These are phyloP conservation scores for Hoplostethus mediterraneus DNA, from an alignment of 2,797 vertebrate species.

Conservation along the genomic window DNA sequence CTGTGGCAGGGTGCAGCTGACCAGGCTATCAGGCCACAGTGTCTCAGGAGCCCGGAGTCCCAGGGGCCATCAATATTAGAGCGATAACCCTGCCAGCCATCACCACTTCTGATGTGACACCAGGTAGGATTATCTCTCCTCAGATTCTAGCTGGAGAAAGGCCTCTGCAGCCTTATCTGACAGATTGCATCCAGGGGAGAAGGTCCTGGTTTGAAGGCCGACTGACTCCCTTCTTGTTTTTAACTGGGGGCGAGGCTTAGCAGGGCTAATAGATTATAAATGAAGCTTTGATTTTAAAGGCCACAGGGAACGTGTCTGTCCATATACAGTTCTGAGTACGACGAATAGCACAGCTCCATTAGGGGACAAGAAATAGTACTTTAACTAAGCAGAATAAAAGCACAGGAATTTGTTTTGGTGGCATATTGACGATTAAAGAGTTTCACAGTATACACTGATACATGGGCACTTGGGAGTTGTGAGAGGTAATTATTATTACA, in stretches of 20 bases:
- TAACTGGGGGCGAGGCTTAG: constrained; percentile 8
- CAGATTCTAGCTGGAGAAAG: constrained; percentile 68
- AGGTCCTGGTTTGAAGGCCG: constrained; percentile 44
- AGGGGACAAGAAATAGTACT: background rate
- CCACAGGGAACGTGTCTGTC: background rate
- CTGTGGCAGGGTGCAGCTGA: constrained; percentile 31
- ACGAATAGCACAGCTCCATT: background rate
- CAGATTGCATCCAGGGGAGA: constrained; percentile 65
- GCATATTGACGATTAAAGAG: background rate
- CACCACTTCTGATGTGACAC: constrained; percentile 65
- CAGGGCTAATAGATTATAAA: background rate
- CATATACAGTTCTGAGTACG: background rate
- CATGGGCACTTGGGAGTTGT: too few species aligned
- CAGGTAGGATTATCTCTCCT: constrained; percentile 71
- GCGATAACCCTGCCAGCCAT: constrained; percentile 68
- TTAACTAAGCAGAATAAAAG: background rate
- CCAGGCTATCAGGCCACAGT: constrained; percentile 44
- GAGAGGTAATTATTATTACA: too few species aligned
- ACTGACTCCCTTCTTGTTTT: constrained; percentile 52
- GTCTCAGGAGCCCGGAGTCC: constrained; percentile 51
- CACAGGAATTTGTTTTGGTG: background rate
- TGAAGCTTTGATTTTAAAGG: constrained; percentile 45
- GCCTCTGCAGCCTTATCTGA: constrained; percentile 64
- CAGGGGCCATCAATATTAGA: constrained; percentile 65
- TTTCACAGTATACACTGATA: background rate